Percentiles rank a stretch among this genome's conserved stretches.
These are phyloP conservation scores for Drosophila peninsularis DNA, from an alignment of 2,888 invertebrate species.

Conservation along the genomic window DNA sequence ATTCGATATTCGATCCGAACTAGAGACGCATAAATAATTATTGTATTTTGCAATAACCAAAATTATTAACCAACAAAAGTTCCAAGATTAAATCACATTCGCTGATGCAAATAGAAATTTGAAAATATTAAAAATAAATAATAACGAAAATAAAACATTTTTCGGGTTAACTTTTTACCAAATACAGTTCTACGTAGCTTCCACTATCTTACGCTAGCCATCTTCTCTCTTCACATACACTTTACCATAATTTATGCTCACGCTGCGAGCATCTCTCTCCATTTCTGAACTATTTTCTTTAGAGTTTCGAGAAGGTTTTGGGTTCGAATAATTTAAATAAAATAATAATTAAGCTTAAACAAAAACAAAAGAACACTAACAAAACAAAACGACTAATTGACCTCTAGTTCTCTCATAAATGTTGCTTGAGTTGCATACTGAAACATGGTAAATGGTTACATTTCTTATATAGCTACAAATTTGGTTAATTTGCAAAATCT, in stretches of 20 bases:
- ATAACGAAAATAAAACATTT: constrained; percentile 84
- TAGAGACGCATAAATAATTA: constrained; percentile 59
- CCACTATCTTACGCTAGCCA: constrained; percentile 40
- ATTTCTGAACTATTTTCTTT: constrained; percentile 40
- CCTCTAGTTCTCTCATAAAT: constrained; percentile 39
- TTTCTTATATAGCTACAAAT: constrained; percentile 39
- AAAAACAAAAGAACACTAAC: constrained; percentile 40
- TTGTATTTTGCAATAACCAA: constrained; percentile 84
- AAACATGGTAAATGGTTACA: constrained; percentile 62
- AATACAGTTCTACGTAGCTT: constrained; percentile 33
- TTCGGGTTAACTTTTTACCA: constrained; percentile 79
- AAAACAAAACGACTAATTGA: constrained; percentile 45
- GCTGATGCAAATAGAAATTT: constrained; percentile 14
- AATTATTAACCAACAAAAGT: constrained; percentile 79
- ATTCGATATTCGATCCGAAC: constrained; percentile 21
- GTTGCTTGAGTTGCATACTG: constrained; percentile 47
- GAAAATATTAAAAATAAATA: constrained; percentile 18
- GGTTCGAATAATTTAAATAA: constrained; percentile 33
- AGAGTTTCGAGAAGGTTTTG: constrained; percentile 54
- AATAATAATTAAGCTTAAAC: constrained; percentile 27
- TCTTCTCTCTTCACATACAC: constrained; percentile 34
- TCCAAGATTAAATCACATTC: constrained; percentile 25
- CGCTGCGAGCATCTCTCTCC: constrained; percentile 47
- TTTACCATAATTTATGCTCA: constrained; percentile 34
- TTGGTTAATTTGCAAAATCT: constrained; percentile 76